Base-by-base conservation (phyloP, 2,888 invertebrate genomes). In the Chirona hameri region DNA sequence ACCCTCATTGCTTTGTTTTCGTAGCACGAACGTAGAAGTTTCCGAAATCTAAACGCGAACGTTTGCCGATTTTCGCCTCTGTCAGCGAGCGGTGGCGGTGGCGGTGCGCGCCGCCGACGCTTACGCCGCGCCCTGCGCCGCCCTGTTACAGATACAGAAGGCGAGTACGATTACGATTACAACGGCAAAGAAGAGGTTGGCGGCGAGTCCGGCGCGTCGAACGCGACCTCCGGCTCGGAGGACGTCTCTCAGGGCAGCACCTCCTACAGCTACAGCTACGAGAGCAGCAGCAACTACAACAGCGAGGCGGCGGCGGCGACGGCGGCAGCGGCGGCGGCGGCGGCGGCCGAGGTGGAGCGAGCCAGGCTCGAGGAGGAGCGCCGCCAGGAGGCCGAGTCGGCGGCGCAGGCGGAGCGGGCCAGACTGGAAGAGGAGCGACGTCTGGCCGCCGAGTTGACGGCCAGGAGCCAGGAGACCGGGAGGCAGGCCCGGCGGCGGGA, bases 211-310 rank as follows among this genome's bases (percentile, higher is more conserved):
- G 29, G 29, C 10, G 18, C 52, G 52, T 18, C 52, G 7, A 18
- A 12, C 69, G 69, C 69, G 69, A 3, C 69, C 27, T 10, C 69
- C 18, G 29, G 1, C 60, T 10, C 60, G n/a, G 60, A 10, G 21
- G 60, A 60, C 60, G 60, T 5, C 60, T 39, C 39, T 39, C n/a
- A 3, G 9, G 60, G n/a, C 60, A 9, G n/a, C 60, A 72, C 14
- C 18, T 31, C 72, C 0, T 76, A 46, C 76, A 76, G 76, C 76
- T 76, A 76, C 76, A 76, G 24, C 24, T 76, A 76, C 46, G 76
- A 76, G 76, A 76, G 76, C 76, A 76, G 76, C 76, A 76, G 46
- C 39, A 46, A 1, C 46, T 57, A 24, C 57, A 15, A 27, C 72
- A 7, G 18, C 9, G 31, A 31, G 31, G 31, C 31, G 10, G 46